Conservation (phyloP, 2,888 invertebrate genomes). For the Papilio protenor region DNA sequence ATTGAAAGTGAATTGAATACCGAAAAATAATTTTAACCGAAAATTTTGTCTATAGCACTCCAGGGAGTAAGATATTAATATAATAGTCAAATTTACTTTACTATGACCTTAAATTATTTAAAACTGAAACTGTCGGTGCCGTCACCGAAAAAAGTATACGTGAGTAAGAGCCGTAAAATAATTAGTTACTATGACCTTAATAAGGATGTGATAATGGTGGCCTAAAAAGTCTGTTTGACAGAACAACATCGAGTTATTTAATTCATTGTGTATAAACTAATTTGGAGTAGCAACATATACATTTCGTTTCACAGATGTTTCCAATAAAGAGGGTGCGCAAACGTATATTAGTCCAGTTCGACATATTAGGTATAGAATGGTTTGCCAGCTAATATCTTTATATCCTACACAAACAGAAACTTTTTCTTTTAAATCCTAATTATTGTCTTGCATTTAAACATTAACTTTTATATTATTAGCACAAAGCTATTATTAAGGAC, state of each 20-base stretch:
- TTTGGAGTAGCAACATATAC: conserved; percentile 11
- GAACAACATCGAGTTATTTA: background rate
- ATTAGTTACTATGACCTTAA: too few relatives aligned
- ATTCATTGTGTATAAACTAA: conserved; percentile 11
- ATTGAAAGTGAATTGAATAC: background rate
- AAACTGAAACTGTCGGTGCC: too few relatives aligned
- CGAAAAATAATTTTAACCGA: background rate
- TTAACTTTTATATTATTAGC: background rate
- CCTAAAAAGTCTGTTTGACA: background rate
- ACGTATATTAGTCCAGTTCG: conserved; percentile 14
- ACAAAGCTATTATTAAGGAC: too few relatives aligned
- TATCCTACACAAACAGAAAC: background rate
- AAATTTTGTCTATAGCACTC: background rate
- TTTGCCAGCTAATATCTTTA: conserved; percentile 1
- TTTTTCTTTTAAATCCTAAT: background rate
- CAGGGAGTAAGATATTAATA: background rate
- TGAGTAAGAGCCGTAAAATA: too few relatives aligned
- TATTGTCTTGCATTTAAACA: background rate
- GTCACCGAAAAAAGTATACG: too few relatives aligned
- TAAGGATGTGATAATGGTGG: too few relatives aligned
- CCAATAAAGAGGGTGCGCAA: conserved; percentile 8
- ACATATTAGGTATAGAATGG: background rate
- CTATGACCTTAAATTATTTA: too few relatives aligned
- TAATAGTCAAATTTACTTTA: background rate
- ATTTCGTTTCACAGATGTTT: conserved; percentile 21